Percentiles rank a stretch among this genome's conserved stretches.
phyloP scores from a whole-genome alignment of 2,797 vertebrate genomes.

The Triplophysa bombifrons region DNA sequence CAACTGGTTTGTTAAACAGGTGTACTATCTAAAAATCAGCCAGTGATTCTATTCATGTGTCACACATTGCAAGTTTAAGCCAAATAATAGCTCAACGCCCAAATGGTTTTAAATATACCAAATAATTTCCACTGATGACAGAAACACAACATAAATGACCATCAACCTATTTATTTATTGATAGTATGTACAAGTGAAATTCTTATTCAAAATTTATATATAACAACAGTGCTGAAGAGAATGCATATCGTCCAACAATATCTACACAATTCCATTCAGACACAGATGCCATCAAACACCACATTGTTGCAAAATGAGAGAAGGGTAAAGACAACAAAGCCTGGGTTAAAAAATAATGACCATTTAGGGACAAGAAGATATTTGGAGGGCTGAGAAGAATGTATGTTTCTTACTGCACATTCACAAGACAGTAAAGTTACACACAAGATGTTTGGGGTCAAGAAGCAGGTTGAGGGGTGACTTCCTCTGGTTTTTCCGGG shows the following conservation, averaged over 20 bases:
- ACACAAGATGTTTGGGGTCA: slow-evolving; percentile 46
- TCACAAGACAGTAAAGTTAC: neutral
- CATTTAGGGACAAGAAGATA: neutral
- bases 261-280: neutral
- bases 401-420: neutral
- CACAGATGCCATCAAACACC: neutral
- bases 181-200: too few relatives aligned
- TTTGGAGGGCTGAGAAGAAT: neutral
- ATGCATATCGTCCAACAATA: neutral
- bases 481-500: slow-evolving; percentile 66
- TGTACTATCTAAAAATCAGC: too few relatives aligned
- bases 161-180: too few relatives aligned
- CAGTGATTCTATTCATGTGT: too few relatives aligned
- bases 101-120: too few relatives aligned
- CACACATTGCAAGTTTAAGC: too few relatives aligned
- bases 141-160: too few relatives aligned
- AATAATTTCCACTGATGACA: too few relatives aligned
- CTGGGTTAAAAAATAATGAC: neutral
- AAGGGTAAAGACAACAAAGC: neutral
- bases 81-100: too few relatives aligned
- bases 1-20: too few relatives aligned
- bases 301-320: neutral
- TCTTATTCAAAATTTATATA: too few relatives aligned
- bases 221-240: too few relatives aligned
- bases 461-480: slow-evolving; percentile 59